Conservation (phyloP, 2,797 vertebrate genomes). For the Harpagifer antarcticus region DNA sequence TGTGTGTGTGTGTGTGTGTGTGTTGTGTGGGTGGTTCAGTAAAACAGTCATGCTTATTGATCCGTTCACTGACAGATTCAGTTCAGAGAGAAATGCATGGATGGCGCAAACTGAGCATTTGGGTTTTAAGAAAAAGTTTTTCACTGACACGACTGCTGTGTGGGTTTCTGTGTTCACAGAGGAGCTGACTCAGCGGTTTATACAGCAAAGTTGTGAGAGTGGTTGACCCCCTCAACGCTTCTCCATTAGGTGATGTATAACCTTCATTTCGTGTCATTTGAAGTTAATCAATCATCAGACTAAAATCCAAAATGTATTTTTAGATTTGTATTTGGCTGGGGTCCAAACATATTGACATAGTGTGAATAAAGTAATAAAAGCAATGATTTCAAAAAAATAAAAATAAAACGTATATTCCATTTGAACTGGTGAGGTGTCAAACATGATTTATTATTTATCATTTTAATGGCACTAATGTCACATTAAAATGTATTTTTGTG, state of each 20-base stretch:
- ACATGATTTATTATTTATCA: not conserved
- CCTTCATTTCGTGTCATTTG: not conserved
- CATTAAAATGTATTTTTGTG: not conserved
- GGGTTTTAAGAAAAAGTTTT: slow-evolving; percentile 27
- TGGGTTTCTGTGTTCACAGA: slow-evolving; percentile 68
- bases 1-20: not conserved
- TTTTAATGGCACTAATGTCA: not conserved
- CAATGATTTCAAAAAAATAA: too few species aligned
- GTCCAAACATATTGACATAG: slow-evolving; percentile 18
- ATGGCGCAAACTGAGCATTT: slow-evolving; percentile 28
- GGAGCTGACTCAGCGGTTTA: slow-evolving; percentile 68
- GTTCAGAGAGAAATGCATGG: slow-evolving; percentile 45
- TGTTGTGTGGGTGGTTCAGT: slow-evolving; percentile 43
- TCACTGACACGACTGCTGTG: slow-evolving; percentile 38
- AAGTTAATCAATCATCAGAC: slow-evolving; percentile 3
- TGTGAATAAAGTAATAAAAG: not conserved
- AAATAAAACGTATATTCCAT: not conserved
- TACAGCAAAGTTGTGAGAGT: slow-evolving; percentile 60
- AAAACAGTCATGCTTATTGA: slow-evolving; percentile 52
- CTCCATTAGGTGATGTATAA: slow-evolving; percentile 65
- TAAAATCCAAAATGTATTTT: not conserved
- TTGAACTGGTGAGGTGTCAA: not conserved
- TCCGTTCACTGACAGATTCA: slow-evolving; percentile 55
- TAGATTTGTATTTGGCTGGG: too few species aligned
- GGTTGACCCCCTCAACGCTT: slow-evolving; percentile 58